phyloP scores from a whole-genome alignment of 2,113 vertebrate species.

The Natator depressus region DNA sequence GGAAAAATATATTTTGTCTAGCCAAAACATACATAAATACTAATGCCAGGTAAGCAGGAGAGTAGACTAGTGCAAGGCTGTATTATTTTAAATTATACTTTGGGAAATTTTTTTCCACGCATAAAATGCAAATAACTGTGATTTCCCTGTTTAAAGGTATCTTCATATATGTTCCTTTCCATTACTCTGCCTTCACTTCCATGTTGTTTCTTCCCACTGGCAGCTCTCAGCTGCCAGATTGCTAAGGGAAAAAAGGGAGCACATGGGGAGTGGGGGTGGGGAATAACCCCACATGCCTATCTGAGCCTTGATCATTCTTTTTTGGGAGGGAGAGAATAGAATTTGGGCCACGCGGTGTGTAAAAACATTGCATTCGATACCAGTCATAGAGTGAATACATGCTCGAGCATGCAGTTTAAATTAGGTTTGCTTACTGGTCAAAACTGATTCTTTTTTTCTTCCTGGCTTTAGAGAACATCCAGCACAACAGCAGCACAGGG shows the following conservation, averaged over 20 bases:
- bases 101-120: not conserved
- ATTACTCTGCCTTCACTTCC: conserved; percentile 16
- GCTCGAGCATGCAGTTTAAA: not conserved
- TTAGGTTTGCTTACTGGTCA: not conserved
- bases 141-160: not conserved
- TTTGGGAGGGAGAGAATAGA: not conserved
- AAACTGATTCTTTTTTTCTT: not conserved
- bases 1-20: not conserved
- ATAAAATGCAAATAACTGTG: not conserved
- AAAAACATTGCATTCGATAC: not conserved
- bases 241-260: not conserved
- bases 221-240: not conserved
- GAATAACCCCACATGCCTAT: not conserved
- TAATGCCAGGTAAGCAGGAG: not conserved
- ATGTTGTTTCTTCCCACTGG: not conserved
- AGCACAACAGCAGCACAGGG: conserved; percentile 64
- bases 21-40: not conserved
- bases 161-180: conserved; percentile 20
- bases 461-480: conserved; percentile 79
- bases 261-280: not conserved
- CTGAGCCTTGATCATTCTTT: not conserved
- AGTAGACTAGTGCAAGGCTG: not conserved
- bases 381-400: not conserved
- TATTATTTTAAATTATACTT: not conserved
- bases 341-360: not conserved